Conservation (phyloP, 2,797 vertebrate genomes). For the Pseudotriccus pelzelni region DNA sequence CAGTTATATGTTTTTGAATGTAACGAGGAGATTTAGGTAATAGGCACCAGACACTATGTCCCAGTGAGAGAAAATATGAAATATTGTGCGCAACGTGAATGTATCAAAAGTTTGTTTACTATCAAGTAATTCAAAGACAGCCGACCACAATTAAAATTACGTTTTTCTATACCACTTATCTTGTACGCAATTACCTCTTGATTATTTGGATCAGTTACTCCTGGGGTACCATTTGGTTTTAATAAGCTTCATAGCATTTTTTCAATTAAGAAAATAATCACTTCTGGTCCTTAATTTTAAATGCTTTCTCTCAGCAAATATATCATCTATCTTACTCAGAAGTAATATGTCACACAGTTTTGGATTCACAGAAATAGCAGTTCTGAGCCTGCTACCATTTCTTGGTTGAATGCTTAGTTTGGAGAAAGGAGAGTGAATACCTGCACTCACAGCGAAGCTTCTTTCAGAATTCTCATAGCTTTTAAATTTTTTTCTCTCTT, state of each 20-base stretch:
- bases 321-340: constrained; percentile 40
- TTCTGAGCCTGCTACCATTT: background rate
- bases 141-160: background rate
- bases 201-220: constrained; percentile 31
- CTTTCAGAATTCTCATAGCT: background rate
- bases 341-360: constrained; percentile 2
- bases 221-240: background rate
- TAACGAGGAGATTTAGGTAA: background rate
- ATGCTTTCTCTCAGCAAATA: constrained; percentile 8
- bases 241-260: constrained; percentile 14
- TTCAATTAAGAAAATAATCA: constrained; percentile 53
- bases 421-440: background rate
- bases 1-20: background rate
- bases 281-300: constrained; percentile 28
- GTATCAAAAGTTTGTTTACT: background rate
- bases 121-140: background rate
- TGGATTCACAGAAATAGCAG: background rate
- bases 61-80: background rate
- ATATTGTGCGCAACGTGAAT: background rate
- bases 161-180: background rate
- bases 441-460: background rate
- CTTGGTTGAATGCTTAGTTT: background rate
- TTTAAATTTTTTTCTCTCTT: background rate
- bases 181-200: background rate
- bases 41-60: background rate